These are phyloP conservation scores for Narcine bancroftii DNA, from an alignment of 2,113 vertebrate genomes.

Conservation along the genomic window DNA sequence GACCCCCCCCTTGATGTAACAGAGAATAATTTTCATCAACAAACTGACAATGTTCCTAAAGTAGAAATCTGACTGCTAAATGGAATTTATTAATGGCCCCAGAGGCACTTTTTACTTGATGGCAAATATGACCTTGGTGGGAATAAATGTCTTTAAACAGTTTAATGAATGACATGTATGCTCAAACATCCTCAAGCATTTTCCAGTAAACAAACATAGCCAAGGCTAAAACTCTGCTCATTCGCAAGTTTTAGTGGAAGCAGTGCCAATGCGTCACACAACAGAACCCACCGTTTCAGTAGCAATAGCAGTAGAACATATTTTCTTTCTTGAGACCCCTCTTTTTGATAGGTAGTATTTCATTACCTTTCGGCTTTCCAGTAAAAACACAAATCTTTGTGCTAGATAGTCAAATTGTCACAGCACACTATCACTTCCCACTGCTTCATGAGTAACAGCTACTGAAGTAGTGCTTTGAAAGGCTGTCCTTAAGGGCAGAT, in stretches of 20 bases:
- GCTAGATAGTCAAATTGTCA: neutral
- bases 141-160: neutral
- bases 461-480: neutral
- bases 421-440: neutral
- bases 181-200: conserved; percentile 25
- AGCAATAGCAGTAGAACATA: neutral
- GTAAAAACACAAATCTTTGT: neutral
- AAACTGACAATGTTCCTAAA: neutral
- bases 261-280: conserved; percentile 9
- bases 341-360: neutral
- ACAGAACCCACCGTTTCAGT: neutral
- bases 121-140: conserved; percentile 33
- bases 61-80: conserved; percentile 31
- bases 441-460: too few relatives aligned
- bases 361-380: neutral
- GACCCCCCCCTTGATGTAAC: neutral
- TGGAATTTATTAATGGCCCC: conserved; percentile 30
- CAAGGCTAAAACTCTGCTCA: neutral
- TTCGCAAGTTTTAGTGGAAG: neutral
- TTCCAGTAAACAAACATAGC: conserved; percentile 32
- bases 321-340: neutral
- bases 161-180: conserved; percentile 31
- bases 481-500: neutral
- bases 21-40: conserved; percentile 12
- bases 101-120: conserved; percentile 9